Evolutionary conservation across 2,113 vertebrate genomes (phyloP).

Genomic region (Chionodraco myersi): DNA sequence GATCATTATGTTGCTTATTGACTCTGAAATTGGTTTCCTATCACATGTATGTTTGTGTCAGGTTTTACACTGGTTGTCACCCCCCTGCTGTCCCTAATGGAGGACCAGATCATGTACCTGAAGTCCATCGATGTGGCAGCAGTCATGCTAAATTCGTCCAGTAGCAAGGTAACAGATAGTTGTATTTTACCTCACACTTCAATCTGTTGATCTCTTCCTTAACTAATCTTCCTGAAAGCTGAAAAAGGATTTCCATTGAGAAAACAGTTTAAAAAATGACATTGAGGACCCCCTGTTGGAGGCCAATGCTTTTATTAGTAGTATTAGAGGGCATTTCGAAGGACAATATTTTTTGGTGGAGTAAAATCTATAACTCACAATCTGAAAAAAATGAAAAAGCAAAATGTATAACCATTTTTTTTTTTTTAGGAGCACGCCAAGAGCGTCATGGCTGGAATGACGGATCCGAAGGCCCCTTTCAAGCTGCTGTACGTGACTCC

Average conservation of each 20-base stretch:
- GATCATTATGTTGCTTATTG: neutral
- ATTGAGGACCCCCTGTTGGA: too few relatives aligned
- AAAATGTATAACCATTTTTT: neutral
- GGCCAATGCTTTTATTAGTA: too few relatives aligned
- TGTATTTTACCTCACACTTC: neutral
- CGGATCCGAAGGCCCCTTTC: constrained; percentile 82
- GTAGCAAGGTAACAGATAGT: constrained; percentile 86
- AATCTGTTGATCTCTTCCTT: neutral
- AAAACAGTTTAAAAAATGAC: too few relatives aligned
- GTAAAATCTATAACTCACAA: neutral
- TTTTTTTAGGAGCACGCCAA: constrained; percentile 90
- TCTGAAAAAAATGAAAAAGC: neutral
- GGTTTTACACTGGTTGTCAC: constrained; percentile 95
- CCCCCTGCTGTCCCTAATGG: constrained; percentile 96
- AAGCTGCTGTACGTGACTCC: constrained; percentile 97
- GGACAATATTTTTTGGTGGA: too few relatives aligned
- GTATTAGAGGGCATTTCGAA: too few relatives aligned
- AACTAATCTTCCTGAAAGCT: neutral
- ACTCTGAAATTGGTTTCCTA: neutral
- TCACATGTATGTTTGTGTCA: constrained; percentile 63
- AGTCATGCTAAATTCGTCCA: constrained; percentile 90
- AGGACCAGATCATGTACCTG: constrained; percentile 96
- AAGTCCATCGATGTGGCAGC: constrained; percentile 88
- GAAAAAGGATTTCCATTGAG: neutral
- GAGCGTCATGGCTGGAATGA: constrained; percentile 89